Evolutionary conservation across 23 tunicate genomes (phyloP).

Genomic region (Trididemnum miniatum): DNA sequence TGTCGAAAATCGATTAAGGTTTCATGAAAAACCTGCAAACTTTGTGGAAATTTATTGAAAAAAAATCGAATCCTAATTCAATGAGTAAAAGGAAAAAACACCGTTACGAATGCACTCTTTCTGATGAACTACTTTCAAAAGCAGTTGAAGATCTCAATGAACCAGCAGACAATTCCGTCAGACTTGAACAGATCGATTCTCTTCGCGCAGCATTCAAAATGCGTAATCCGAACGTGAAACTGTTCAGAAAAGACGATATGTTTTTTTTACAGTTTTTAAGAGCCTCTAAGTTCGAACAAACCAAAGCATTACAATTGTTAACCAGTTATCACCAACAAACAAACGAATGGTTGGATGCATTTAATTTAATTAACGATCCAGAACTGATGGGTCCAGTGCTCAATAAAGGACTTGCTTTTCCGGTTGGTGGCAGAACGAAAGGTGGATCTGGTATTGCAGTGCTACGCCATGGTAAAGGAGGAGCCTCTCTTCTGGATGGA

Average conservation of each 20-base stretch:
- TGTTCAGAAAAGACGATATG: conserved; percentile 29
- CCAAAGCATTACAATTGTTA: conserved; percentile 33
- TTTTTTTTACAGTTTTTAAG: conserved; percentile 63
- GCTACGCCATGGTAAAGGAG: conserved; percentile 47
- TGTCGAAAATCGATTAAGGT: too few species aligned
- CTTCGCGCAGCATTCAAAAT: conserved; percentile 10
- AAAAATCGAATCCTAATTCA: too few species aligned
- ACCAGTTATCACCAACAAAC: conserved; percentile 44
- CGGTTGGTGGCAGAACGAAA: conserved; percentile 31
- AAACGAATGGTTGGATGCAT: conserved; percentile 48
- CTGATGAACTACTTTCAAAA: conserved; percentile 33
- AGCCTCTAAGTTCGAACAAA: conserved; percentile 56
- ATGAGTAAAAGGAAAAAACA: too few species aligned
- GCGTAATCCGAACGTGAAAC: not conserved
- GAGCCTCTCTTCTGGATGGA: conserved; percentile 23
- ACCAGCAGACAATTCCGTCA: conserved; percentile 42
- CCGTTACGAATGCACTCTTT: conserved; percentile 29
- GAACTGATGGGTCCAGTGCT: conserved; percentile 18
- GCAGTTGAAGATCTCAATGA: conserved; percentile 66
- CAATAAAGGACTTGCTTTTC: conserved; percentile 35
- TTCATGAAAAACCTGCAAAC: too few species aligned
- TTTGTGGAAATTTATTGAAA: too few species aligned
- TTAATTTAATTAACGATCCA: conserved; percentile 75
- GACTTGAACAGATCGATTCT: conserved; percentile 44
- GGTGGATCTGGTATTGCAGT: conserved; percentile 59